A percentile compares a stretch with the other conserved stretches of the same genome.
These are phyloP conservation scores for Plutomurus gul DNA, from an alignment of 1,140 invertebrate species.

Conservation along the genomic window DNA sequence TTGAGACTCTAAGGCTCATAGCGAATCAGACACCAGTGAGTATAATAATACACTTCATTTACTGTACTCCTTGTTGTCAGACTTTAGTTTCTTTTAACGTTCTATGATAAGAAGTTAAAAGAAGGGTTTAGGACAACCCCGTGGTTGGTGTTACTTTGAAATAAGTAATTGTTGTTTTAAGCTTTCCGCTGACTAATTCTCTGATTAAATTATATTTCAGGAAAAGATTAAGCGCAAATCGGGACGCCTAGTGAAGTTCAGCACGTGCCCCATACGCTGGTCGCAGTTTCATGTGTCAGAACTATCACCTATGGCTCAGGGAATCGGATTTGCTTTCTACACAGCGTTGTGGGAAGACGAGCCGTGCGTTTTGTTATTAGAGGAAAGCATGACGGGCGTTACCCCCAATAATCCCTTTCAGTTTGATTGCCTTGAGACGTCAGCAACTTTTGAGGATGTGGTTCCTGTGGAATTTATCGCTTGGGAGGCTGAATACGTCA, in stretches of 20 bases:
- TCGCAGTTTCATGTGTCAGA: conserved; percentile 48
- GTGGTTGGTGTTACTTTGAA: too few species aligned
- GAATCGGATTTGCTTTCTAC: conserved; percentile 49
- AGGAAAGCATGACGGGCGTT: conserved; percentile 35
- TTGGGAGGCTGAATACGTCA: conserved; percentile 46
- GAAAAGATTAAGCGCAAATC: conserved; percentile 37
- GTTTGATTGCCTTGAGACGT: conserved; percentile 46
- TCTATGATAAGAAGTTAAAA: too few species aligned
- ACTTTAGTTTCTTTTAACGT: not conserved
- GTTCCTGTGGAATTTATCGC: conserved; percentile 46
- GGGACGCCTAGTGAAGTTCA: conserved; percentile 12
- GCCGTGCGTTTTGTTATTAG: conserved; percentile 44
- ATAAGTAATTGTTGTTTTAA: too few species aligned
- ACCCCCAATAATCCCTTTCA: conserved; percentile 18
- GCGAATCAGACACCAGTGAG: conserved; percentile 50
- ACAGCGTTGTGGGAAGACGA: conserved; percentile 48
- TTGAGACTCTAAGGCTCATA: conserved; percentile 52
- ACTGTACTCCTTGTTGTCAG: too few species aligned
- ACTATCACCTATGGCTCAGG: conserved; percentile 31
- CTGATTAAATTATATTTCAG: too few species aligned
- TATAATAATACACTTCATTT: not conserved
- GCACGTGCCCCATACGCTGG: conserved; percentile 36
- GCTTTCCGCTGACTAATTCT: not conserved
- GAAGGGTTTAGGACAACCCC: too few species aligned
- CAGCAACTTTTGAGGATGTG: conserved; percentile 45